Evolutionary conservation across 2,113 vertebrate species (phyloP).

Genomic region (Myrmecophaga tridactyla): DNA sequence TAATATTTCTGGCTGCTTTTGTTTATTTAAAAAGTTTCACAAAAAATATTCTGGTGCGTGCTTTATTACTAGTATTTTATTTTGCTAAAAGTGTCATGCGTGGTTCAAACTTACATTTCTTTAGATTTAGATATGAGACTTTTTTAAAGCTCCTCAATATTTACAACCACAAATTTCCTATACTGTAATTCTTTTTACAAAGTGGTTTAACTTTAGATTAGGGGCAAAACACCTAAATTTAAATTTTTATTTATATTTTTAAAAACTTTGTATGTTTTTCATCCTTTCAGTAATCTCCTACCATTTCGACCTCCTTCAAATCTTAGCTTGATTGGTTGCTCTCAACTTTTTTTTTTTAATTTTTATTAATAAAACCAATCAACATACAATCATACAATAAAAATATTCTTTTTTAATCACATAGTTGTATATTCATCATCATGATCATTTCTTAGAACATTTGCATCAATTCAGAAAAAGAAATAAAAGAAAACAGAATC

Average conservation of each 20-base stretch:
- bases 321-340: not conserved
- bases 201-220: not conserved
- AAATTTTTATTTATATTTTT: not conserved
- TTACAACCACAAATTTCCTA: not conserved
- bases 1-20: not conserved
- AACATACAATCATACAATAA: too few species aligned
- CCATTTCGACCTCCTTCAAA: not conserved
- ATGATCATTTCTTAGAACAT: too few species aligned
- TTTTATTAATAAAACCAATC: too few species aligned
- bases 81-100: not conserved
- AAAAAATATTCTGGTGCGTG: not conserved
- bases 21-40: constrained; percentile 4
- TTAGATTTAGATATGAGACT: not conserved
- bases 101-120: not conserved
- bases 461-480: too few species aligned
- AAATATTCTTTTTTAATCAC: too few species aligned
- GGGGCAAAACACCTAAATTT: not conserved
- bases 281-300: not conserved
- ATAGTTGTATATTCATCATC: too few species aligned
- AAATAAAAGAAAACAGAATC: too few species aligned
- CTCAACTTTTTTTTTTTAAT: not conserved
- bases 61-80: not conserved
- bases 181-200: not conserved
- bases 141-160: not conserved
- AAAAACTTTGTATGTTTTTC: not conserved